phyloP scores from a whole-genome alignment of 1,140 invertebrate genomes.

The Drosophila prosaltans region DNA sequence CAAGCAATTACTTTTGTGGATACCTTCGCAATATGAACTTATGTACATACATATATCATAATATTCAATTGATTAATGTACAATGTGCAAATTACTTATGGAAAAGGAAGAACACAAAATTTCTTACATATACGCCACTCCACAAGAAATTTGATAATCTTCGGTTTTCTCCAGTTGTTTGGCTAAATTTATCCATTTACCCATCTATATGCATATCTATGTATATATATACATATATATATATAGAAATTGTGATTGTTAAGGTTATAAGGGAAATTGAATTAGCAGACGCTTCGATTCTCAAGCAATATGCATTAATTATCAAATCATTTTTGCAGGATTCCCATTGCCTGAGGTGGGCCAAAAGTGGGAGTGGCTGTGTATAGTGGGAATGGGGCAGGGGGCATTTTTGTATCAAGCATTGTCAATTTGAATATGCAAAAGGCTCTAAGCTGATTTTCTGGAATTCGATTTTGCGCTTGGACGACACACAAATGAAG shows the following conservation, averaged over 20 bases:
- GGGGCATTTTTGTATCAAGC: conserved; percentile 18
- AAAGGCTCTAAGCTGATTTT: conserved; percentile 44
- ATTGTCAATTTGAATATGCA: conserved; percentile 54
- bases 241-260: conserved; percentile 46
- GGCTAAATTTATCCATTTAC: neutral
- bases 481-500: conserved; percentile 17
- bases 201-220: neutral
- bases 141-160: neutral
- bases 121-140: conserved; percentile 15
- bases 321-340: conserved; percentile 45
- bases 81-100: conserved; percentile 73
- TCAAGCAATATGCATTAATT: conserved; percentile 40
- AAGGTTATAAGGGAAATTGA: conserved; percentile 36
- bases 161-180: neutral
- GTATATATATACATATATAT: neutral
- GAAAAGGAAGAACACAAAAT: conserved; percentile 33
- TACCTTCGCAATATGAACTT: conserved; percentile 3
- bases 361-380: neutral
- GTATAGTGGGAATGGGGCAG: neutral
- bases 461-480: conserved; percentile 34
- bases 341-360: conserved; percentile 8
- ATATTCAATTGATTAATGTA: conserved; percentile 80
- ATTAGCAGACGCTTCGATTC: conserved; percentile 42
- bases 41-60: conserved; percentile 51
- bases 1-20: conserved; percentile 12